Conservation (phyloP, 2,888 invertebrate genomes). For the Ptilodon capucinus region DNA sequence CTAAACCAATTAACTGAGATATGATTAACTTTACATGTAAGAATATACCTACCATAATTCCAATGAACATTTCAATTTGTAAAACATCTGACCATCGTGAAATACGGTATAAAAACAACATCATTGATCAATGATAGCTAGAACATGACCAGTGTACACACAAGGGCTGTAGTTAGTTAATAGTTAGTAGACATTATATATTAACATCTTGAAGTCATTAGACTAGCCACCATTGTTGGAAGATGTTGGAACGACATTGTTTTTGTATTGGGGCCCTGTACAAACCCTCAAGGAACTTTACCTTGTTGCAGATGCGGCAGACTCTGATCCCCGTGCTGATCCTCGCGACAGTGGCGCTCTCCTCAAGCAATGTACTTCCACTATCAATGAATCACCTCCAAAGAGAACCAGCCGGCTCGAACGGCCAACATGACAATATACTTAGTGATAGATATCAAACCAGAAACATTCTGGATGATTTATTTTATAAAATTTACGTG, state of each 20-base stretch:
- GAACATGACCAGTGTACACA: too few species aligned
- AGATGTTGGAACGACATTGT: too few species aligned
- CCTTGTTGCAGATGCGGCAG: conserved; percentile 71
- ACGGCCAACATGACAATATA: conserved; percentile 65
- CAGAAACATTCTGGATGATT: conserved; percentile 50
- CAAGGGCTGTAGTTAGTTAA: too few species aligned
- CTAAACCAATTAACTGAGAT: conserved; percentile 8
- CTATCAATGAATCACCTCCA: conserved; percentile 50
- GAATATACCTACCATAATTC: too few species aligned
- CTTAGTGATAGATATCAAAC: conserved; percentile 55
- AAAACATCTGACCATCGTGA: too few species aligned
- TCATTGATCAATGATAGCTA: too few species aligned
- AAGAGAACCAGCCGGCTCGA: conserved; percentile 40
- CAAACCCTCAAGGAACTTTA: neutral
- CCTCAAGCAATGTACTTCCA: conserved; percentile 70
- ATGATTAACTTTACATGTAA: conserved; percentile 2
- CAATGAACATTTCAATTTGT: too few species aligned
- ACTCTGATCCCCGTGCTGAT: conserved; percentile 58
- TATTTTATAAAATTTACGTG: conserved; percentile 50
- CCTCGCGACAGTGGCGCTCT: conserved; percentile 62
- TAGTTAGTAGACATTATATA: too few species aligned
- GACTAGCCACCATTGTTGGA: too few species aligned
- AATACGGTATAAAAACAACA: too few species aligned
- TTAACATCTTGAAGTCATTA: too few species aligned
- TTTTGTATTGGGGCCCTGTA: too few species aligned